Evolutionary conservation across 1,140 invertebrate species (phyloP).

Genomic region (Sycophila sp.): DNA sequence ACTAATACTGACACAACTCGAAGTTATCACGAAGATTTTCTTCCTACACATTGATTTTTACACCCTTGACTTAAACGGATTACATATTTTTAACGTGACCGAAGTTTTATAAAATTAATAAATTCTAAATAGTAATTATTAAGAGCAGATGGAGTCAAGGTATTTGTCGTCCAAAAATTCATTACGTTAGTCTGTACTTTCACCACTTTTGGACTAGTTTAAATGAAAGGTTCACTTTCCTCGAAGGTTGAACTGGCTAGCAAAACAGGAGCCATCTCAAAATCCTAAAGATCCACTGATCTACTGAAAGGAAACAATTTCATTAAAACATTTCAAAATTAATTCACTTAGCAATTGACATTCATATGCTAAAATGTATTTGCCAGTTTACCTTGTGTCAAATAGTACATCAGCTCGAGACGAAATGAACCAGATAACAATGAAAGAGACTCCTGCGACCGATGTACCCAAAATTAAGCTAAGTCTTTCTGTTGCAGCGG

Average conservation of each 20-base stretch:
- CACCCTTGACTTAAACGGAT: background rate
- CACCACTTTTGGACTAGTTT: constrained; percentile 53
- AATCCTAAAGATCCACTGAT: constrained; percentile 55
- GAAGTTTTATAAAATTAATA: constrained; percentile 17
- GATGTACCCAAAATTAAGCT: constrained; percentile 74
- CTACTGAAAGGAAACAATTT: constrained; percentile 41
- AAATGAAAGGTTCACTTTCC: constrained; percentile 49
- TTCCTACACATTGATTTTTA: background rate
- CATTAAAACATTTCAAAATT: background rate
- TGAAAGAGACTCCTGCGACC: constrained; percentile 73
- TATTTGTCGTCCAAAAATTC: constrained; percentile 49
- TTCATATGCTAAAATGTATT: background rate
- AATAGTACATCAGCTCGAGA: constrained; percentile 74
- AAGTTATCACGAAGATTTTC: background rate
- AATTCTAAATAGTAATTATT: constrained; percentile 23
- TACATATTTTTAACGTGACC: no score
- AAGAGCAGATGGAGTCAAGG: background rate
- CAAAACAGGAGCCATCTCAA: constrained; percentile 58
- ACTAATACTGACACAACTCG: constrained; percentile 10
- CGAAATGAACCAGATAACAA: constrained; percentile 77
- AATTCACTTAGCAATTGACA: no score
- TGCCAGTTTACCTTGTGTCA: constrained; percentile 50
- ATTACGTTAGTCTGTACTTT: constrained; percentile 37
- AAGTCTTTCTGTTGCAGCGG: constrained; percentile 73
- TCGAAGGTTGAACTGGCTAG: constrained; percentile 49